These are phyloP conservation scores for Aphelenchoides avenae DNA, from an alignment of 1,140 invertebrate species.

Conservation along the genomic window DNA sequence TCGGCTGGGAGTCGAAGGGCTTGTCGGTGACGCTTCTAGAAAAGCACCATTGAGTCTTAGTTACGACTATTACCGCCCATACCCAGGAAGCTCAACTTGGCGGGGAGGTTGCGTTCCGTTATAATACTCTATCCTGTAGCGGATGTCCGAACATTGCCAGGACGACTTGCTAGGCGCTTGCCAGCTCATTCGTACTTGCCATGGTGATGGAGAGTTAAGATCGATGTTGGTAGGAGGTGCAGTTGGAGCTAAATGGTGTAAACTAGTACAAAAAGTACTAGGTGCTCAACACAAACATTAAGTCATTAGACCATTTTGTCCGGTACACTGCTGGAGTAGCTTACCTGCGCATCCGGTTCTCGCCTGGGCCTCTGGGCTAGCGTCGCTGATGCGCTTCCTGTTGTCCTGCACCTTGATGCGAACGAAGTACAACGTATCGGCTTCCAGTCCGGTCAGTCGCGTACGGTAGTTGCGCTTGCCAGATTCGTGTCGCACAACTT, in stretches of 20 bases:
- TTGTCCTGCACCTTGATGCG: slow-evolving; percentile 57
- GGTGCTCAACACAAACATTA: not conserved
- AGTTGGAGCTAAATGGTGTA: slow-evolving; percentile 32
- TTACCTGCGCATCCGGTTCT: slow-evolving; percentile 58
- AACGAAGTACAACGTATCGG: slow-evolving; percentile 58
- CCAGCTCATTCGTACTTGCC: slow-evolving; percentile 54
- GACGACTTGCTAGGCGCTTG: slow-evolving; percentile 50
- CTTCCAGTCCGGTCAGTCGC: slow-evolving; percentile 47
- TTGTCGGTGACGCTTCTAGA: slow-evolving; percentile 43
- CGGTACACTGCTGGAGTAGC: not conserved
- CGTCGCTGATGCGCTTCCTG: slow-evolving; percentile 43
- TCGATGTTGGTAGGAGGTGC: slow-evolving; percentile 54
- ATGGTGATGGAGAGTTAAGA: slow-evolving; percentile 47
- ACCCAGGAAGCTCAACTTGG: slow-evolving; percentile 32
- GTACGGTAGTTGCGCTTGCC: slow-evolving; percentile 46
- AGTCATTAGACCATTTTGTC: not conserved
- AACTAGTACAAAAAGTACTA: not conserved
- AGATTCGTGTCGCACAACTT: slow-evolving; percentile 48
- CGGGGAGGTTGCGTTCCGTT: slow-evolving; percentile 39
- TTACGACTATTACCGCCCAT: not conserved
- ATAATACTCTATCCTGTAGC: slow-evolving; percentile 39
- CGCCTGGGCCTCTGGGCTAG: slow-evolving; percentile 57
- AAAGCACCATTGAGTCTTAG: slow-evolving; percentile 10
- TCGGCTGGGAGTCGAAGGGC: slow-evolving; percentile 49
- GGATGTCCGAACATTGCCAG: slow-evolving; percentile 52